A percentile compares a stretch with the other conserved stretches of the same genome.
Evolutionary conservation across 2,888 invertebrate genomes (phyloP).

Genomic region (Dysmachus trigonus): DNA sequence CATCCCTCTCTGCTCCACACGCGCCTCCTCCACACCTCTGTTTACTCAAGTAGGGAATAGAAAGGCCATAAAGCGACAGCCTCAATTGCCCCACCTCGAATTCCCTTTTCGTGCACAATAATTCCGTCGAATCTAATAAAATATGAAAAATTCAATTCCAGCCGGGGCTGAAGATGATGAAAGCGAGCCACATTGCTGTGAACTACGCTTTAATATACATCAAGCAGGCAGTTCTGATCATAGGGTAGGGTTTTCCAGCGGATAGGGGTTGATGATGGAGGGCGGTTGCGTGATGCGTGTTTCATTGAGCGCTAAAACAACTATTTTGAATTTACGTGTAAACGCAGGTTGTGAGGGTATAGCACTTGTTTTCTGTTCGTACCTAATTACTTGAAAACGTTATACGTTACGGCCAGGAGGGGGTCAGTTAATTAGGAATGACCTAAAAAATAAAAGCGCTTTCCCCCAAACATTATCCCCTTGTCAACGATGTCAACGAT

Average conservation of each 20-base stretch:
- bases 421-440: background rate
- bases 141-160: background rate
- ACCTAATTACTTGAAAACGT: background rate
- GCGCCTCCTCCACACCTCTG: background rate
- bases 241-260: background rate
- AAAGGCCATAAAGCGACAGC: background rate
- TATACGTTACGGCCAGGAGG: too few species aligned
- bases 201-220: background rate
- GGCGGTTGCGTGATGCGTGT: background rate
- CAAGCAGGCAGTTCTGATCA: background rate
- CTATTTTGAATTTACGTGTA: background rate
- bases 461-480: background rate
- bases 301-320: background rate
- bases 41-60: background rate
- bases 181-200: background rate
- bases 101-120: background rate
- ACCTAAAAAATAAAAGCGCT: background rate
- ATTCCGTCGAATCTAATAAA: background rate
- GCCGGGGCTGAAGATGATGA: background rate
- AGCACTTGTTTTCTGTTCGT: background rate
- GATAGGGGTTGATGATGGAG: background rate
- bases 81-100: background rate
- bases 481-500: background rate
- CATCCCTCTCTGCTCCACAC: background rate
- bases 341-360: background rate